These are phyloP conservation scores for Aquatica leii DNA, from an alignment of 2,888 invertebrate species.

Conservation along the genomic window DNA sequence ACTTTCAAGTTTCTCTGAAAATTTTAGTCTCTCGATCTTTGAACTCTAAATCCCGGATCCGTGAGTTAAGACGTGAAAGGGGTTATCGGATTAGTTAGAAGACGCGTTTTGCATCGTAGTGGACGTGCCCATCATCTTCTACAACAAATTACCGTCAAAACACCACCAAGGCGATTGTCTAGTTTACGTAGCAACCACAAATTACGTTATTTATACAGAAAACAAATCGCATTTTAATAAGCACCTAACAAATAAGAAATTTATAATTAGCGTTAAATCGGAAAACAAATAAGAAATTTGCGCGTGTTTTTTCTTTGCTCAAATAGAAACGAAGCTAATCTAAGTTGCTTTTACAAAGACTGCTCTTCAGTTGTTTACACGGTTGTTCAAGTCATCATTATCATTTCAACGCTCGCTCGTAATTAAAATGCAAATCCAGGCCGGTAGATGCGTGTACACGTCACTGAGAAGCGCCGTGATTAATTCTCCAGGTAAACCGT, in stretches of 20 bases:
- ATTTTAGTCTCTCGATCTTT: constrained; percentile 48
- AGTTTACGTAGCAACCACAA: too few relatives aligned
- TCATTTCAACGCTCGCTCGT: constrained; percentile 70
- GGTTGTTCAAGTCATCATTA: constrained; percentile 65
- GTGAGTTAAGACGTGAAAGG: constrained; percentile 38
- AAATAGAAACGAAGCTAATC: constrained; percentile 29
- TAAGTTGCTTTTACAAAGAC: constrained; percentile 39
- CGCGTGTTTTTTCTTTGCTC: too few relatives aligned
- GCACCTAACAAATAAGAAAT: too few relatives aligned
- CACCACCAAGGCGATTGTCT: too few relatives aligned
- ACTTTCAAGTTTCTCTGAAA: constrained; percentile 52
- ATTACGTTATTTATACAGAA: too few relatives aligned
- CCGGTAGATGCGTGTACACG: constrained; percentile 63
- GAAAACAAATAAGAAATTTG: too few relatives aligned
- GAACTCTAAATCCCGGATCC: constrained; percentile 43
- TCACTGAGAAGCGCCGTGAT: constrained; percentile 61
- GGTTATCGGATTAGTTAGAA: constrained; percentile 43
- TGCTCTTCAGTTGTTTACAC: constrained; percentile 57
- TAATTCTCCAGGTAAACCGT: constrained; percentile 62
- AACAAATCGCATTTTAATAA: too few relatives aligned
- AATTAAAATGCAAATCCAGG: constrained; percentile 69
- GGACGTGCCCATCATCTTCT: constrained; percentile 38
- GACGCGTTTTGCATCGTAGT: constrained; percentile 46
- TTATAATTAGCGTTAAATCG: too few relatives aligned
- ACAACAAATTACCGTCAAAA: constrained; percentile 7